Evolutionary conservation across 2,797 vertebrate genomes (phyloP).

Genomic region (Setipinna tenuifilis): DNA sequence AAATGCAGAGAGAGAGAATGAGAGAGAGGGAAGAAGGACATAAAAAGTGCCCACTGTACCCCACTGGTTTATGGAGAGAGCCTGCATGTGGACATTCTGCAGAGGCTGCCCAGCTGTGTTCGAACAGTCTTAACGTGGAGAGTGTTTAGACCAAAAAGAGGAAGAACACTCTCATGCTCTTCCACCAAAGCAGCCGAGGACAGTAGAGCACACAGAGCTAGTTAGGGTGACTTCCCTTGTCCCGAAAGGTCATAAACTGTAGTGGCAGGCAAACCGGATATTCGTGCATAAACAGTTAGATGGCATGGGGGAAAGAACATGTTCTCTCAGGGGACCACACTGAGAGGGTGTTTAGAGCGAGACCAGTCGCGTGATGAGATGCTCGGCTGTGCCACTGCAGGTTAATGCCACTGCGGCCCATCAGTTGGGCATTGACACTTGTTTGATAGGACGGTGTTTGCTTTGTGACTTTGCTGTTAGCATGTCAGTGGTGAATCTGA

Average conservation of each 20-base stretch:
- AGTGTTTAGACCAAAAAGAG: not conserved
- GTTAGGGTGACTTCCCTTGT: not conserved
- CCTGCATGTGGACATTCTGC: not conserved
- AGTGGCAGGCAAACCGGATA: not conserved
- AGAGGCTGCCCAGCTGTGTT: not conserved
- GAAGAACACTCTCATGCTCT: not conserved
- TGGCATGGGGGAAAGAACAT: not conserved
- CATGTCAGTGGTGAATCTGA: conserved; percentile 37
- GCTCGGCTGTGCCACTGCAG: not conserved
- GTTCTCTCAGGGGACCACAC: not conserved
- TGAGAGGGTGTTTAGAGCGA: not conserved
- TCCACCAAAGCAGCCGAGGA: not conserved
- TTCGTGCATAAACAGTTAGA: conserved; percentile 4
- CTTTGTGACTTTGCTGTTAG: conserved; percentile 53
- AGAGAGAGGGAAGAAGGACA: conserved; percentile 29
- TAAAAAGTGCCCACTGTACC: not conserved
- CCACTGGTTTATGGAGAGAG: not conserved
- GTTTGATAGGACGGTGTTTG: conserved; percentile 47
- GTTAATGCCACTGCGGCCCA: not conserved
- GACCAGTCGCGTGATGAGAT: not conserved
- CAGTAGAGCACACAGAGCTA: not conserved
- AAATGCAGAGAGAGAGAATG: conserved; percentile 9
- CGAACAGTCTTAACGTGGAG: not conserved
- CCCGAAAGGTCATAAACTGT: conserved; percentile 7
- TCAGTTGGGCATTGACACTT: conserved; percentile 48